A percentile compares a stretch with the other conserved stretches of the same genome.
These are phyloP conservation scores for Platysteira castanea DNA, from an alignment of 2,113 vertebrate species.

Conservation along the genomic window DNA sequence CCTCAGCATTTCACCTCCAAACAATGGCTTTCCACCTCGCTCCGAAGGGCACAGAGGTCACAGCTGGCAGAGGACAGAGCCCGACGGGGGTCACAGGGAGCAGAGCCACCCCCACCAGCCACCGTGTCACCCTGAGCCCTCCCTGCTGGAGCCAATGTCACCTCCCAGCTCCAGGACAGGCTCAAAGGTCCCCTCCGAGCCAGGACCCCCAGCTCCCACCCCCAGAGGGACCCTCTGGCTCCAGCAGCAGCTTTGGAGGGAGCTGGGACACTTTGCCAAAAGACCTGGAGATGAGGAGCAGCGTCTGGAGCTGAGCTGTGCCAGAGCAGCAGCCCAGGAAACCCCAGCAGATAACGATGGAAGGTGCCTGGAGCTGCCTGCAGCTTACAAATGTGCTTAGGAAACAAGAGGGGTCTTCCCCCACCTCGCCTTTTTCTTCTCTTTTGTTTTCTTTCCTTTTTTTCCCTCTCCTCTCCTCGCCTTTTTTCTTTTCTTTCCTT, in stretches of 20 bases:
- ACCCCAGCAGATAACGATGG: background rate
- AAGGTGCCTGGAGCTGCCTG: background rate
- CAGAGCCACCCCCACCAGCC: background rate
- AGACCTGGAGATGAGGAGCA: background rate
- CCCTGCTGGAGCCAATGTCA: background rate
- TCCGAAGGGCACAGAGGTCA: background rate
- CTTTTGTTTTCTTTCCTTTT: too few species aligned
- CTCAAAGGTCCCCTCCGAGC: accelerated
- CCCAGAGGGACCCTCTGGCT: background rate
- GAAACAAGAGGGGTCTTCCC: background rate
- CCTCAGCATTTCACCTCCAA: background rate
- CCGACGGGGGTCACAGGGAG: background rate
- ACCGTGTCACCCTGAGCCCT: background rate
- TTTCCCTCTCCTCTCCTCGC: accelerated
- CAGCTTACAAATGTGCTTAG: background rate
- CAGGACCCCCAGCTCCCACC: background rate
- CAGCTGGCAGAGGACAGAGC: background rate
- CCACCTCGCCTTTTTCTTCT: accelerated
- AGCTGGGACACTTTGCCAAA: background rate
- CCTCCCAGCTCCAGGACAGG: background rate
- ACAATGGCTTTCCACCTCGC: background rate
- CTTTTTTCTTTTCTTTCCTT: too few species aligned
- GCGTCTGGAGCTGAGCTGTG: background rate
- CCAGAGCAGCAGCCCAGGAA: background rate
- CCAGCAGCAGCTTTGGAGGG: background rate